Evolutionary conservation across 1,140 invertebrate genomes (phyloP), one percentile per base, ranked within the genome.

Genomic region (Heterodera carotae): DNA sequence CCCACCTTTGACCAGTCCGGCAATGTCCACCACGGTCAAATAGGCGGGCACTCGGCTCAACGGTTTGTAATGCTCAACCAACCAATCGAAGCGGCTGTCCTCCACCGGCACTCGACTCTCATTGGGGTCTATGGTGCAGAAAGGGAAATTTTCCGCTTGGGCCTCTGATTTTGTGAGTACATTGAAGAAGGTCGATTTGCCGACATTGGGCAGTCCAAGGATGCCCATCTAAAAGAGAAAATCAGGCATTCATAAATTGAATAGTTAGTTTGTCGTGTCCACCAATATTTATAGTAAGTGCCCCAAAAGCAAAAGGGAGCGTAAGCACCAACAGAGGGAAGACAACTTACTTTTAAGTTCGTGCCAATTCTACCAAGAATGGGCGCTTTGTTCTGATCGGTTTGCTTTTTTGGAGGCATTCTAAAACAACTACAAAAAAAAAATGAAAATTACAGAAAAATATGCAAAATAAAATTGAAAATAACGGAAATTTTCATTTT

Each of bases 111-210:
- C 97, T 84, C 96, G 92, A 93, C 95, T 98, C 92, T 99, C 97
- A 94, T 99, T 99, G 31, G 97, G 97, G 90, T 99, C 96, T 87
- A 99, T 99, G 86, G 97, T 99, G 90, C 97, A 99, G 90, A 99
- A 99, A 6, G 97, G 97, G 89, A 98, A 98, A 88, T 99, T 98
- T 22, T 70, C 94, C 74, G 97, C 96, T 71, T 94, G 84, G 12
- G 94, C 96, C 86, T 94, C 92, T 88, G 94, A 97, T 88, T 98
- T 95, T 25, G 92, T 94, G 77, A n/a, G 94, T 0, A 99, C 95
- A 90, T 99, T 99, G 91, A 99, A 99, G 89, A 99, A 99, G 60
- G 97, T 98, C 78, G 60, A 98, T 90, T 99, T 99, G 75, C 91
- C 91, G 68, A 81, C 85, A 72, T 87, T 87, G 48, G 85, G 85